Evolutionary conservation across 2,888 invertebrate species (phyloP), one percentile per base, ranked within the genome.

Genomic region (Epinotia ramella): DNA sequence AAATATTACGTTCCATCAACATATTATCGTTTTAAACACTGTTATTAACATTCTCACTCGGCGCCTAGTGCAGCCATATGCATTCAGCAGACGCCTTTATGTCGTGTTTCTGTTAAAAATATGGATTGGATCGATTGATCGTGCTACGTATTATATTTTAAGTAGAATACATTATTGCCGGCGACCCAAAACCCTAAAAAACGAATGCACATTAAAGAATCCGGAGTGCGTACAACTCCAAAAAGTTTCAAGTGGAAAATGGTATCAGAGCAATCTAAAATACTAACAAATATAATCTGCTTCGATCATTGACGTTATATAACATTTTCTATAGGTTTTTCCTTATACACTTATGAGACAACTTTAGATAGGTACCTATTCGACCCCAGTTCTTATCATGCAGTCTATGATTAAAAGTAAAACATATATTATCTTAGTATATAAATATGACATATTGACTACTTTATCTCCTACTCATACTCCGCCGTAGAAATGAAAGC

Each of bases 11-110:
- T 28, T 24, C 0, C 28, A 49, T 49, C 3, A 64, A 40, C 18
- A n/a, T 44, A 18, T 53, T 53, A 53, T 49, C 0, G 49, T 18
- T n/a, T 66, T 66, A 49, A 53, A 28, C 24, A 66, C 64, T 20
- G 49, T 49, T 53, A 66, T 66, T 53, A 49, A 49, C 65, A 66
- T 66, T 66, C n/a, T 53, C 24, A 18, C n/a, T 49, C 13, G 44
- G 63, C 65, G 46, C 28, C 24, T 57, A 24, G 3, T 3, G 3
- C 57, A 33, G 7, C 6, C 33, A 33, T 33, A 7, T 13, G n/a
- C n/a, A n/a, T 13, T 28, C 5, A 60, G 13, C 5, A 13, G 59
- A 24, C 59, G 28, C 28, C 16, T 28, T 13, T 24, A 60, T 16
- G 60, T 6, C 24, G 16, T 13, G 53, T 40, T 1, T 53, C n/a